Base-by-base conservation (phyloP, 1,140 invertebrate genomes). In the Zaprionus africanus region DNA sequence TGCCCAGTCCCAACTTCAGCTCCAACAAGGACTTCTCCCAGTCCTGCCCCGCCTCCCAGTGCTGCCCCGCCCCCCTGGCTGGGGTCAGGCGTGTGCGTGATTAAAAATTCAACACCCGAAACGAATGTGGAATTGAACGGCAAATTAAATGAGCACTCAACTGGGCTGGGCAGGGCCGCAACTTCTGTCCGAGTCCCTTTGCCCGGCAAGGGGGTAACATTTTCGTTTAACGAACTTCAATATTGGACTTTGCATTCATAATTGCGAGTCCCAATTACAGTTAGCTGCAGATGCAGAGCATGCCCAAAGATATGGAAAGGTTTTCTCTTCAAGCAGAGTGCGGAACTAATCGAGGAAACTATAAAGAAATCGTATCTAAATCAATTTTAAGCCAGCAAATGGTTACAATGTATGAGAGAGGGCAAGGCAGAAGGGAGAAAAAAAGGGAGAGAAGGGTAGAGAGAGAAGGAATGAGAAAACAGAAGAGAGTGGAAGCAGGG, bases 51-150 rank as follows among this genome's bases (percentile, higher is more conserved):
- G 17, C 36, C 22, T 24, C 1, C n/a, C 54, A 17, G 78, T 53
- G 22, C 49, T 34, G n/a, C 36, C 36, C 17, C 38, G 17, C 36
- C 22, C 22, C 1, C n/a, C 54, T 22, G 0, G 78, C 49, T 67
- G 84, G 72, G 85, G 70, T 83, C 76, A 77, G 61, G 70, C 72
- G 78, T 81, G 81, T 72, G 75, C 81, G 69, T 90, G 81, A 90
- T 90, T 90, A 90, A 90, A 90, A 90, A 90, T 90, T 90, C 85
- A 90, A 90, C 80, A 85, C 81, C 81, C 85, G 73, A 90, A 90
- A 90, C 85, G 85, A 90, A 85, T 90, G 72, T 76, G 69, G 85
- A 90, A 90, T 90, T 90, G 85, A 90, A 90, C 81, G 76, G 72
- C 69, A 84, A 88, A 88, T 84, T 88, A 81, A 88, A 83, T 77